Conservation (phyloP, 2,797 vertebrate species). For the Morelia viridis region DNA sequence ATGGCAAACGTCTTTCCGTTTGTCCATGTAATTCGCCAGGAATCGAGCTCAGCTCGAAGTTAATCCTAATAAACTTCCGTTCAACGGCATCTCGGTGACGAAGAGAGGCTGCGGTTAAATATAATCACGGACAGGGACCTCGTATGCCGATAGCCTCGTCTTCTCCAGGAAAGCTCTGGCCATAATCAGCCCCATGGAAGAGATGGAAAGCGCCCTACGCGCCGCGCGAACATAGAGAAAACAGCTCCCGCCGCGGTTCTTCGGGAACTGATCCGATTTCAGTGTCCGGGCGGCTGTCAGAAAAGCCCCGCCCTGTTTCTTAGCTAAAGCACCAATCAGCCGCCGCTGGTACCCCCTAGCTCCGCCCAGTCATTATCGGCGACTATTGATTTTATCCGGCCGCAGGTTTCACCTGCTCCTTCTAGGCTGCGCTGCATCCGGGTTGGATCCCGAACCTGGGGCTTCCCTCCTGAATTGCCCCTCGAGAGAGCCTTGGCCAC, state of each 20-base stretch:
- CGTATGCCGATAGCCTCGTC: background rate
- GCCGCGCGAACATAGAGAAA: background rate
- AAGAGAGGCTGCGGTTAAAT: background rate
- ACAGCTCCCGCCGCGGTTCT: background rate
- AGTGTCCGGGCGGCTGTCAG: background rate
- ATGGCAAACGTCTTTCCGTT: background rate
- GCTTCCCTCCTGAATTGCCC: background rate
- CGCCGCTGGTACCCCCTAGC: too few species aligned
- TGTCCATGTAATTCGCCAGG: background rate
- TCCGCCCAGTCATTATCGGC: background rate
- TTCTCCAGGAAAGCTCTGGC: background rate
- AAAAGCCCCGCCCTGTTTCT: too few species aligned
- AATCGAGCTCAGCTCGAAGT: background rate
- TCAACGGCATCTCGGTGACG: background rate
- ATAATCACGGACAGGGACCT: background rate
- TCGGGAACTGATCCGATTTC: too few species aligned
- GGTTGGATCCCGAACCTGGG: too few species aligned
- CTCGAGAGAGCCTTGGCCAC: background rate
- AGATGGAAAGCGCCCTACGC: background rate
- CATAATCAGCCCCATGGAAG: background rate
- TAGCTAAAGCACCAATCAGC: background rate
- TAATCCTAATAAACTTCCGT: background rate
- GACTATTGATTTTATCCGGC: too few species aligned
- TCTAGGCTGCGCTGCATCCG: too few species aligned
- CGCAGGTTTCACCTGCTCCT: background rate